phyloP scores from a whole-genome alignment of 1,140 invertebrate genomes.

The Drosophila pruinosa region DNA sequence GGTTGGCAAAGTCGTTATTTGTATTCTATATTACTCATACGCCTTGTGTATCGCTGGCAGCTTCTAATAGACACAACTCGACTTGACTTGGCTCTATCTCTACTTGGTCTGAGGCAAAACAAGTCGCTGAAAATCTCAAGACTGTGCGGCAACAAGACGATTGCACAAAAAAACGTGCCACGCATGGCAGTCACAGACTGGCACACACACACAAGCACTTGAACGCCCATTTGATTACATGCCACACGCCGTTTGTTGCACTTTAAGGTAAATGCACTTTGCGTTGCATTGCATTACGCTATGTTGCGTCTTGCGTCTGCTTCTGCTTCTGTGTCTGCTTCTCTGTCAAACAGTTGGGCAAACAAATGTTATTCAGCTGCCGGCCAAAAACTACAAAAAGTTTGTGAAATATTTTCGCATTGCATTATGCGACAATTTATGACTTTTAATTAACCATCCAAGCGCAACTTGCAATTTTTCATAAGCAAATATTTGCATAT shows the following conservation, averaged over 20 bases:
- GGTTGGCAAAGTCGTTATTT: not conserved
- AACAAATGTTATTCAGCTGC: conserved; percentile 8
- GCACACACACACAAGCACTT: conserved; percentile 36
- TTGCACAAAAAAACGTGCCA: conserved; percentile 75
- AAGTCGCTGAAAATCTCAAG: conserved; percentile 39
- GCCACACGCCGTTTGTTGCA: conserved; percentile 47
- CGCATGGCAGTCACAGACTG: conserved; percentile 51
- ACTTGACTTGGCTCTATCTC: conserved; percentile 26
- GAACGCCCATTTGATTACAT: conserved; percentile 26
- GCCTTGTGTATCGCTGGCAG: conserved; percentile 17
- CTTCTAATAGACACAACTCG: not conserved
- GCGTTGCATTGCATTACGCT: conserved; percentile 10
- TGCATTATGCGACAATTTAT: conserved; percentile 69
- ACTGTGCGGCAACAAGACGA: conserved; percentile 37
- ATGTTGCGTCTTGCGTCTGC: not conserved
- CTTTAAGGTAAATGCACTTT: conserved; percentile 74
- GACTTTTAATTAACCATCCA: conserved; percentile 66
- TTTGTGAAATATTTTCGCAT: conserved; percentile 52
- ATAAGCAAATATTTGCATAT: conserved; percentile 59
- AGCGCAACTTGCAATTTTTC: conserved; percentile 59
- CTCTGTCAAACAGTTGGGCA: conserved; percentile 37
- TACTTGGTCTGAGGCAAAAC: conserved; percentile 50
- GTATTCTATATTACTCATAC: conserved; percentile 58
- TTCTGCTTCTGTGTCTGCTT: not conserved
- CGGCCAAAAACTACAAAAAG: conserved; percentile 26